These are phyloP conservation scores for Glyptemys insculpta DNA, from an alignment of 2,797 vertebrate species.

Conservation along the genomic window DNA sequence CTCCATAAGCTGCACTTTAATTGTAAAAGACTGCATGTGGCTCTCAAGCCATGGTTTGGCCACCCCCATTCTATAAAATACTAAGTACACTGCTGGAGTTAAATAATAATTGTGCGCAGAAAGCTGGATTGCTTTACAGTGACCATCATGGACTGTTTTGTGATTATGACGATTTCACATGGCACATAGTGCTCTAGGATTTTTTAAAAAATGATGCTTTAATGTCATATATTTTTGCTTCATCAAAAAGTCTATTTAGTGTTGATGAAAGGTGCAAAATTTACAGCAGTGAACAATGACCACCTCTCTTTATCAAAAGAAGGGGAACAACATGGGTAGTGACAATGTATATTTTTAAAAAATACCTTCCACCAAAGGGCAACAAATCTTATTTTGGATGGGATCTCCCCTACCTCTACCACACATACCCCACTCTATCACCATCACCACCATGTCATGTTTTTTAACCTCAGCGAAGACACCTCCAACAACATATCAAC, in stretches of 20 bases:
- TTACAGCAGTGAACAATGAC: neutral
- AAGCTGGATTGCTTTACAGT: too few relatives aligned
- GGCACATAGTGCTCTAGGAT: too few relatives aligned
- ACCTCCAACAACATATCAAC: neutral
- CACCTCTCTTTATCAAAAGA: neutral
- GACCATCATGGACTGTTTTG: too few relatives aligned
- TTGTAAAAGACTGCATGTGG: too few relatives aligned
- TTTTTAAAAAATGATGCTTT: too few relatives aligned
- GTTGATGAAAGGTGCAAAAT: neutral
- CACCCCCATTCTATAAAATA: too few relatives aligned
- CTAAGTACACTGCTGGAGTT: too few relatives aligned
- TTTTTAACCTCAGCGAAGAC: neutral
- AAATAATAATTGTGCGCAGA: too few relatives aligned
- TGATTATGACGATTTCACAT: too few relatives aligned
- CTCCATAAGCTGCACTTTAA: too few relatives aligned
- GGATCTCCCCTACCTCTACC: neutral
- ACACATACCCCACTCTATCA: neutral
- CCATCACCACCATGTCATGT: neutral
- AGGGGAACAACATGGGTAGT: neutral
- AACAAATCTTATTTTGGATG: neutral
- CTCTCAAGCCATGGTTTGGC: too few relatives aligned
- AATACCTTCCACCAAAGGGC: neutral
- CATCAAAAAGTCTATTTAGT: neutral
- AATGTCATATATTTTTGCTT: neutral
- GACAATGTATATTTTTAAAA: neutral